These are phyloP conservation scores for Etia nguti DNA, from an alignment of 2,113 vertebrate genomes.

Conservation along the genomic window DNA sequence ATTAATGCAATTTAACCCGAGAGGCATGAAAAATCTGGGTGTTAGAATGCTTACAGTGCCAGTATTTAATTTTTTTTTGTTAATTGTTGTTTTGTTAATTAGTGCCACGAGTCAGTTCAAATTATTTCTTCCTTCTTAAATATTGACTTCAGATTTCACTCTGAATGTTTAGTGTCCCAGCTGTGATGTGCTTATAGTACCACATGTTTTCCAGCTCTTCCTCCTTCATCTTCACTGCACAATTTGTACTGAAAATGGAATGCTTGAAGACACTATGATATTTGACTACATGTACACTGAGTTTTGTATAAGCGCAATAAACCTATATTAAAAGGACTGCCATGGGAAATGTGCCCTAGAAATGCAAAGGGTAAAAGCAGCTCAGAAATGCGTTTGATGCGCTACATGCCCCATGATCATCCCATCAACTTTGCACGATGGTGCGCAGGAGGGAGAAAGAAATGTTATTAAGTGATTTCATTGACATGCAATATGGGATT, in stretches of 20 bases:
- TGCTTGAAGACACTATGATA: neutral
- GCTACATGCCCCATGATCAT: conserved; percentile 55
- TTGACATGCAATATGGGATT: conserved; percentile 63
- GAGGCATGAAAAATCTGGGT: neutral
- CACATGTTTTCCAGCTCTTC: neutral
- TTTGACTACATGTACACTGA: neutral
- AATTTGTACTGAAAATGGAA: conserved; percentile 8
- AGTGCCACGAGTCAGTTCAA: neutral
- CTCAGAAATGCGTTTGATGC: conserved; percentile 57
- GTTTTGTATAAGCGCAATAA: conserved; percentile 20
- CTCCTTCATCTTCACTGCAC: neutral
- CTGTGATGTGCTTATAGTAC: neutral
- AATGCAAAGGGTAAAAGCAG: conserved; percentile 33
- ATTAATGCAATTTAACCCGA: neutral
- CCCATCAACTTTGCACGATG: conserved; percentile 57
- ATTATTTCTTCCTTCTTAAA: neutral
- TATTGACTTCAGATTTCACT: neutral
- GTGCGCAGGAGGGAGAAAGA: conserved; percentile 10
- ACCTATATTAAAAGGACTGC: conserved; percentile 1
- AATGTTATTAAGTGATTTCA: conserved; percentile 55
- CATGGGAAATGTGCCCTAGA: conserved; percentile 22
- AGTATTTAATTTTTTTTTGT: neutral
- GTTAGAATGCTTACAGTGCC: neutral
- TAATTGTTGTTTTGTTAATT: neutral
- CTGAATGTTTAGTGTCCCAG: neutral